phyloP scores from a whole-genome alignment of 2,888 invertebrate genomes.

The Pachliopta kotzebuea region DNA sequence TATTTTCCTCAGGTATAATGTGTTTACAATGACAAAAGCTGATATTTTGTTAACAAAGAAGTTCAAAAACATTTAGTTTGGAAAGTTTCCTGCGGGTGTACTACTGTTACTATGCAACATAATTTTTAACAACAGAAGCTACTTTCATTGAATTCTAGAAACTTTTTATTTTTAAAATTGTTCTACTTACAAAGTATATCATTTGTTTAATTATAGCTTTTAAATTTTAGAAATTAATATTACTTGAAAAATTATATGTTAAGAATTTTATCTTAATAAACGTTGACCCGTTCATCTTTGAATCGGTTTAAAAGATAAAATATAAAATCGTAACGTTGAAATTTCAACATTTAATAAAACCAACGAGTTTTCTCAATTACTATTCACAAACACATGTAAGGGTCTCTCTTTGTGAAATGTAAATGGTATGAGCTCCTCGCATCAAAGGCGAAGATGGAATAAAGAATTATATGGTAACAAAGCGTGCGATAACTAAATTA shows the following conservation, averaged over 20 bases:
- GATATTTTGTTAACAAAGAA: conserved; percentile 28
- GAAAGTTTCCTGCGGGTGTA: not conserved
- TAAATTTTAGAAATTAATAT: no score
- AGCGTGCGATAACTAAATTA: conserved; percentile 67
- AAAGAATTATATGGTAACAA: conserved; percentile 64
- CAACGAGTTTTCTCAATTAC: conserved; percentile 35
- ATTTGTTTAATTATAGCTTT: no score
- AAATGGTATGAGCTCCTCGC: conserved; percentile 52
- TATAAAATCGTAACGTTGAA: not conserved
- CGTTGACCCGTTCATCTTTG: not conserved
- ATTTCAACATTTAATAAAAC: conserved; percentile 9
- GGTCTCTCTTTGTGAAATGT: conserved; percentile 56
- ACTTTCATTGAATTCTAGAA: no score
- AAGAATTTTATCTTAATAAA: no score
- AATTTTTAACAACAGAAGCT: not conserved
- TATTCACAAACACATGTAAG: conserved; percentile 51
- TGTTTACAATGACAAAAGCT: conserved; percentile 47
- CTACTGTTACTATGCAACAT: not conserved
- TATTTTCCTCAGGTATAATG: conserved; percentile 50
- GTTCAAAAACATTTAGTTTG: not conserved
- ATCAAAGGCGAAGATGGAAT: conserved; percentile 58
- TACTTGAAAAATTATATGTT: no score
- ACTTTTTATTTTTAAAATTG: no score
- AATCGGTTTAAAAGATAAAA: not conserved
- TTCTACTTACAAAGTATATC: no score